phyloP scores from a whole-genome alignment of 1,140 invertebrate species.

The Chymomyza costata region DNA sequence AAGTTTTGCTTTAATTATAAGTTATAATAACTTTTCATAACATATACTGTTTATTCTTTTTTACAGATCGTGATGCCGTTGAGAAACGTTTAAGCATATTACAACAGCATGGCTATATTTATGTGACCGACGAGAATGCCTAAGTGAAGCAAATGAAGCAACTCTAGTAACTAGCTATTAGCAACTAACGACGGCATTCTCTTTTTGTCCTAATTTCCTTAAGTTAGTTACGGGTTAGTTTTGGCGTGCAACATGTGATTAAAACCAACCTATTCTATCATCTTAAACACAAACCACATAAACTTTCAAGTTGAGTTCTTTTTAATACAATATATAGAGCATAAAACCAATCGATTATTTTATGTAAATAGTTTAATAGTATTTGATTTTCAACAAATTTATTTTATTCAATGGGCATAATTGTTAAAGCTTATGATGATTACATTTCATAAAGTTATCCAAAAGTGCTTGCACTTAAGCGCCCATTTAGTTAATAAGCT shows the following conservation, averaged over 20 bases:
- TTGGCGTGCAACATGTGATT: slow-evolving; percentile 67
- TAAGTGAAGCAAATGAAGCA: slow-evolving; percentile 31
- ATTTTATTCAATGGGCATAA: slow-evolving; percentile 25
- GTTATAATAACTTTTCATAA: no score
- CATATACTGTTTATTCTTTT: slow-evolving; percentile 20
- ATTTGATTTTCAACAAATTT: slow-evolving; percentile 39
- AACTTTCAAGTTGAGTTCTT: slow-evolving; percentile 18
- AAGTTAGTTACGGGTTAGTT: slow-evolving; percentile 55
- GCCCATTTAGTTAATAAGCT: slow-evolving; percentile 58
- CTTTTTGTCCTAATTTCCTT: slow-evolving; percentile 60
- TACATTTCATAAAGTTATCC: no score
- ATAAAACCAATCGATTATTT: slow-evolving; percentile 29
- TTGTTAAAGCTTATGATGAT: slow-evolving; percentile 35
- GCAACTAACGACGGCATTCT: slow-evolving; percentile 20
- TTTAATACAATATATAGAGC: slow-evolving; percentile 1
- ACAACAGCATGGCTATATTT: slow-evolving; percentile 89
- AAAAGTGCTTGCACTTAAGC: slow-evolving; percentile 23
- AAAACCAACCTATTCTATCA: slow-evolving; percentile 37
- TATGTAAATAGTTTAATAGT: slow-evolving; percentile 67
- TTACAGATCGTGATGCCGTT: slow-evolving; percentile 92
- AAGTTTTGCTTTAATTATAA: no score
- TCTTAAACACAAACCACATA: slow-evolving; percentile 21
- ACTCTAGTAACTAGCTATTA: slow-evolving; percentile 9
- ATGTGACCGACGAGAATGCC: slow-evolving; percentile 78
- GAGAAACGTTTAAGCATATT: slow-evolving; percentile 91